Base-by-base conservation (phyloP, 1,140 invertebrate genomes). In the Atopsyche davidsoni region DNA sequence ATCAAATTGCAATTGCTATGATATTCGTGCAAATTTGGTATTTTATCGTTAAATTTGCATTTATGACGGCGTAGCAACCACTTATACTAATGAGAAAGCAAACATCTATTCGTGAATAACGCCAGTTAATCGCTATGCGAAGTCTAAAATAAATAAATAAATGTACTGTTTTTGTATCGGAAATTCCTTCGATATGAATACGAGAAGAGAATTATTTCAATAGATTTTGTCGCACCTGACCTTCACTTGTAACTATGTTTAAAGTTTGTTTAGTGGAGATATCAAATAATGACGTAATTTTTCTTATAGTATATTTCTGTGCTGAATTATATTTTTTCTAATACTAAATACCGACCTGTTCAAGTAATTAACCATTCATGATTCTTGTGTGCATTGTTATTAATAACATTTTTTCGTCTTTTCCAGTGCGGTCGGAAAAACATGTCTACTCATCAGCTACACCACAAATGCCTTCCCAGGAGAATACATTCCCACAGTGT, bases 381-480 rank as follows among this genome's bases (percentile, higher is more conserved):
- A 9, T 36, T 4, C 6, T 36, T 36, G 14, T 36, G 6, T 36
- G 9, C 14, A 36, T 16, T 36, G 34, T 36, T 25, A 40, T 21
- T 48, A 48, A 48, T 39, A 40, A 14, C 35, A n/a, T 50, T 14
- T 22, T 39, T 16, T 35, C 56, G 61, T 65, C 70, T 70, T 73
- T 73, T 78, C 51, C 75, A 88, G 87, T 73, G 87, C 87, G 65
- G 91, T 96, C 61, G 93, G 93, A 90, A 96, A 96, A 82, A 96
- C 93, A 61, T 96, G 92, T 73, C 78, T 96, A 23, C 79, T 96
- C 60, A 96, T 96, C 75, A 94, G 89, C 73, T 96, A 96, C 70
- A 96, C 92, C 38, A 96, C 92, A 68, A 96, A 96, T 80, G 90
- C 92, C 58, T 96, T 96, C 73, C 93, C 93, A 44, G 91, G 91